phyloP scores from a whole-genome alignment of 2,888 invertebrate species.

The Drosophila cracens region DNA sequence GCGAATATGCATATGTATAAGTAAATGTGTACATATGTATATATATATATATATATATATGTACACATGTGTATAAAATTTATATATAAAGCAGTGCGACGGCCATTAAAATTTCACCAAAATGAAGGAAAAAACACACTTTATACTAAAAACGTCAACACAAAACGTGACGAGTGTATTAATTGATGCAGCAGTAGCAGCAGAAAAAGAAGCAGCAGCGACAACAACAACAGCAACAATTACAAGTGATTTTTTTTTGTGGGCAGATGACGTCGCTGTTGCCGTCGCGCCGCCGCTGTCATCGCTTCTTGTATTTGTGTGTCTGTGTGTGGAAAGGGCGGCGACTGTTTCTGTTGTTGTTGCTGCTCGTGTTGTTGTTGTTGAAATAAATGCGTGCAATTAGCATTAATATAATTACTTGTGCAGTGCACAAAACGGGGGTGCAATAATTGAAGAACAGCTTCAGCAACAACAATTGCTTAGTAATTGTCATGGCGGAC shows the following conservation, averaged over 20 bases:
- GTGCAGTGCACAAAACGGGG: constrained; percentile 50
- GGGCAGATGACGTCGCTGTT: constrained; percentile 51
- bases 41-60: neutral
- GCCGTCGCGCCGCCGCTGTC: constrained; percentile 50
- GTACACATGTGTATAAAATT: neutral
- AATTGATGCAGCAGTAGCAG: constrained; percentile 62
- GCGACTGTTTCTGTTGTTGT: constrained; percentile 19
- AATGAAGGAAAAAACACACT: constrained; percentile 27
- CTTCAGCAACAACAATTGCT: constrained; percentile 55
- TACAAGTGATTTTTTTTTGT: constrained; percentile 59
- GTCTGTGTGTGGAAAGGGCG: constrained; percentile 40
- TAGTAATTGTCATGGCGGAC: constrained; percentile 61
- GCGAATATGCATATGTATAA: constrained; percentile 2
- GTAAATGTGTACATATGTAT: neutral
- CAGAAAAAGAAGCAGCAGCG: constrained; percentile 35
- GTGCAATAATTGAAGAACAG: constrained; percentile 57
- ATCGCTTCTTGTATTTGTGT: constrained; percentile 32
- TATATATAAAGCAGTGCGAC: constrained; percentile 23
- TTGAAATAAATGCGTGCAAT: constrained; percentile 69
- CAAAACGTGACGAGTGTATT: constrained; percentile 74
- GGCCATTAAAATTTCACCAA: constrained; percentile 59
- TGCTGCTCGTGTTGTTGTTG: constrained; percentile 3
- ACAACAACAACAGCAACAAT: constrained; percentile 52
- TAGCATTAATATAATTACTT: constrained; percentile 70
- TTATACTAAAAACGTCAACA: constrained; percentile 43